Percentiles rank a stretch among this genome's conserved stretches.
These are phyloP conservation scores for Micropoecilia bifurca DNA, from an alignment of 2,797 vertebrate genomes.

Conservation along the genomic window DNA sequence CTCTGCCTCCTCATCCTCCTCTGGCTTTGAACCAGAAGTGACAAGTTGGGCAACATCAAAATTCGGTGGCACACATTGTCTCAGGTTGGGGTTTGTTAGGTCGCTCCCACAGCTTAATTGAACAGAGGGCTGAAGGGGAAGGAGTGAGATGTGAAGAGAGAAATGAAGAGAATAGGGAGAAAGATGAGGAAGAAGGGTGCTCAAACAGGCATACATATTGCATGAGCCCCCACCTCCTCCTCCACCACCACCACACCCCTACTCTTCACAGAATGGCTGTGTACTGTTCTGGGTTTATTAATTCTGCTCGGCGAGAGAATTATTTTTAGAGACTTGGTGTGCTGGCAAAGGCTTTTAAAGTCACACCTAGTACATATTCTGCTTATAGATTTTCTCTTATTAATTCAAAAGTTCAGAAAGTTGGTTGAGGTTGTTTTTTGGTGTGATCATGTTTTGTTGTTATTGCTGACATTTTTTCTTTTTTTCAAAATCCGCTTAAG, in stretches of 20 bases:
- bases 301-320: constrained; percentile 82
- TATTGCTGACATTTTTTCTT: constrained; percentile 2
- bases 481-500: not conserved
- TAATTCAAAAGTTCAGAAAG: constrained; percentile 72
- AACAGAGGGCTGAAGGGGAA: constrained; percentile 58
- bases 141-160: constrained; percentile 55
- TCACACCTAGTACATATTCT: constrained; percentile 77
- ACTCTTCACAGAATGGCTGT: constrained; percentile 80
- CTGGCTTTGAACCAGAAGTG: constrained; percentile 64
- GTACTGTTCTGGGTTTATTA: constrained; percentile 83
- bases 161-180: constrained; percentile 67
- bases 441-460: constrained; percentile 13
- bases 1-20: constrained; percentile 44
- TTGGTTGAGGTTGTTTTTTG: constrained; percentile 49
- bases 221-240: constrained; percentile 75
- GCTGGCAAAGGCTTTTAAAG: constrained; percentile 81
- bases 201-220: constrained; percentile 82
- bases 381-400: constrained; percentile 76
- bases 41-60: constrained; percentile 68
- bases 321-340: constrained; percentile 82
- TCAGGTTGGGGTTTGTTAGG: constrained; percentile 74
- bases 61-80: constrained; percentile 73
- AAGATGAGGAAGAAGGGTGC: constrained; percentile 74
- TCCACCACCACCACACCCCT: constrained; percentile 74
- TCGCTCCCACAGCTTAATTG: constrained; percentile 76